These are phyloP conservation scores for Chirona hameri DNA, from an alignment of 2,888 invertebrate species.

Conservation along the genomic window DNA sequence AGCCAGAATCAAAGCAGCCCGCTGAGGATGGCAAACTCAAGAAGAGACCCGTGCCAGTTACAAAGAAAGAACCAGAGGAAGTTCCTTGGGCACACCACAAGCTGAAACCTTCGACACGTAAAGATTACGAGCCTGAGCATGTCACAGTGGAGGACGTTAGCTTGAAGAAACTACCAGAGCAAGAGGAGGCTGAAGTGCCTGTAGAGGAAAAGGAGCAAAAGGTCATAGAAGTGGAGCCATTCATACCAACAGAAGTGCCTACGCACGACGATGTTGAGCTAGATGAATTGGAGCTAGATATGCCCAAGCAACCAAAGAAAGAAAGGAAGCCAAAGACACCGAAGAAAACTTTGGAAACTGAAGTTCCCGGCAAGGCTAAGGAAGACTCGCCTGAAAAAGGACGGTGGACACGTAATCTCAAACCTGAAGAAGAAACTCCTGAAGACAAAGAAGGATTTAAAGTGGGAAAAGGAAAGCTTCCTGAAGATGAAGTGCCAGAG, in stretches of 20 bases:
- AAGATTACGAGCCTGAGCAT: not conserved
- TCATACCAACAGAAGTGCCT: not conserved
- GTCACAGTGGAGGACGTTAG: not conserved
- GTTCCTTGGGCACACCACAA: conserved; percentile 25
- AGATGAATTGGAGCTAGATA: not conserved
- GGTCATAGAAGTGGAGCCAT: not conserved
- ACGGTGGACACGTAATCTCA: not conserved
- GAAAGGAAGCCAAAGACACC: conserved; percentile 27
- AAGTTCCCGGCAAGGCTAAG: conserved; percentile 29
- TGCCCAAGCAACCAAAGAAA: conserved; percentile 8
- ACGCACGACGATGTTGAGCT: not conserved
- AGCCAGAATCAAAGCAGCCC: not conserved
- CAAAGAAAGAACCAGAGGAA: conserved; percentile 30
- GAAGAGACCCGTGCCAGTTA: conserved; percentile 32
- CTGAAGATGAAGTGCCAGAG: conserved; percentile 31
- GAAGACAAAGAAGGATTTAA: conserved; percentile 32
- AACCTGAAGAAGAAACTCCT: conserved; percentile 31
- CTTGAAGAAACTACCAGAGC: conserved; percentile 22
- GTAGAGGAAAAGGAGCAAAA: not conserved
- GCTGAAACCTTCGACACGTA: conserved; percentile 30
- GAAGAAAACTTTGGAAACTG: conserved; percentile 6
- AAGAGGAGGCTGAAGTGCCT: not conserved
- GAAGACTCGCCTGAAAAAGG: conserved; percentile 30
- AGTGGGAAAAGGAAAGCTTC: conserved; percentile 31
- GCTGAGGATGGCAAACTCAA: conserved; percentile 22